Evolutionary conservation across 2,797 vertebrate genomes (phyloP).

Genomic region (Okamejei kenojei): DNA sequence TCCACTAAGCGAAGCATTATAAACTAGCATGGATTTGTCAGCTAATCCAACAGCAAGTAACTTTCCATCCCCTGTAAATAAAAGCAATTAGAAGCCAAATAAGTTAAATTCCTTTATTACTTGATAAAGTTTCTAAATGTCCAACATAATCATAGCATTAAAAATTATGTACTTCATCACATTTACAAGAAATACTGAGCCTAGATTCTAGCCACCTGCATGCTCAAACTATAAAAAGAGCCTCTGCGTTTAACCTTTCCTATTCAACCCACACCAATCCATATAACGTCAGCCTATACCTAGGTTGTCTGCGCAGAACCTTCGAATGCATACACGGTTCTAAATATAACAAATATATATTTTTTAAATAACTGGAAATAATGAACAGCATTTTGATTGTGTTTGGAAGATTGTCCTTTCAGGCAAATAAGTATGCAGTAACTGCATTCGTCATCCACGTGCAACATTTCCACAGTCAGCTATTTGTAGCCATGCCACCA

Average conservation of each 20-base stretch:
- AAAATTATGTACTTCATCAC: background rate
- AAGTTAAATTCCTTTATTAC: background rate
- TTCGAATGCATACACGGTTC: background rate
- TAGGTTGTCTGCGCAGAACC: background rate
- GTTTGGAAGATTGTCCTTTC: background rate
- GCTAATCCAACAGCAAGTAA: slow-evolving; percentile 75
- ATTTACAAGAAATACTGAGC: background rate
- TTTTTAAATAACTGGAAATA: too few species aligned
- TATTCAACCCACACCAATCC: background rate
- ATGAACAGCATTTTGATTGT: background rate
- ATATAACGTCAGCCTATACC: background rate
- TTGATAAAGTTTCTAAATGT: background rate
- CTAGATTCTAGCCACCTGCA: background rate
- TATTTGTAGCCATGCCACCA: background rate
- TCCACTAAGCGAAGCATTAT: slow-evolving; percentile 61
- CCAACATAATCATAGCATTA: background rate
- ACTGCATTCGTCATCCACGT: background rate
- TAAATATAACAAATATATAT: background rate
- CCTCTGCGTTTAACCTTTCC: background rate
- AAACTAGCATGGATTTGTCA: slow-evolving; percentile 66
- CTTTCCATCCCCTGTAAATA: slow-evolving; percentile 69
- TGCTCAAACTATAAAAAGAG: background rate
- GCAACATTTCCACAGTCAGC: background rate
- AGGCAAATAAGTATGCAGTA: background rate
- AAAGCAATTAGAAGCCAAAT: slow-evolving; percentile 40